phyloP scores from a whole-genome alignment of 1,140 invertebrate species.

The Lethocerus indicus region DNA sequence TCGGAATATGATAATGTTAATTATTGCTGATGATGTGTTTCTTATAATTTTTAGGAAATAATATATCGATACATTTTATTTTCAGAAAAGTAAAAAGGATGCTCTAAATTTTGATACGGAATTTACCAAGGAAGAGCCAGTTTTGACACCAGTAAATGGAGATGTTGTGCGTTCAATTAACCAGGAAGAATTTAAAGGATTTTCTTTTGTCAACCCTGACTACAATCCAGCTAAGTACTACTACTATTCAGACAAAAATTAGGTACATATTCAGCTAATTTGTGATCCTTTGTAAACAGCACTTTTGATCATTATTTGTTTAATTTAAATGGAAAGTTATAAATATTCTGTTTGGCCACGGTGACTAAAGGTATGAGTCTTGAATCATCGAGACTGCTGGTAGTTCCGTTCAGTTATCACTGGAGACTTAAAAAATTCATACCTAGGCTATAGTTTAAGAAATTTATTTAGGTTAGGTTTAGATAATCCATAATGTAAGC shows the following conservation, averaged over 20 bases:
- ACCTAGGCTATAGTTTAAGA: no score
- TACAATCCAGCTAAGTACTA: conserved; percentile 47
- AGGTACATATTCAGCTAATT: no score
- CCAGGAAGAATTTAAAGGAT: conserved; percentile 93
- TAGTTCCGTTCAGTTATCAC: no score
- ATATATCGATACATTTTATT: conserved; percentile 10
- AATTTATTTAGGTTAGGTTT: no score
- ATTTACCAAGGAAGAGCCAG: conserved; percentile 96
- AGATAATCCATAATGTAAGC: no score
- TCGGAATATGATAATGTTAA: not conserved
- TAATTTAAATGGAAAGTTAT: no score
- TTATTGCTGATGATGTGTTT: not conserved
- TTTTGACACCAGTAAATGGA: conserved; percentile 80
- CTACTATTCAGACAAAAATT: conserved; percentile 13
- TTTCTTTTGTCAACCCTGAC: conserved; percentile 91
- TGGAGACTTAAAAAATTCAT: no score
- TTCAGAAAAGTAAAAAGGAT: conserved; percentile 92
- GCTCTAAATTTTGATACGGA: conserved; percentile 98
- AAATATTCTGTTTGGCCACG: no score
- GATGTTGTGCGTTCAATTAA: conserved; percentile 87
- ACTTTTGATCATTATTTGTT: no score
- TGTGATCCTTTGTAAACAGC: no score
- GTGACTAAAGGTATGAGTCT: no score
- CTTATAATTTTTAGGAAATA: not conserved
- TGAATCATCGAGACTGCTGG: no score